Conservation (phyloP, 2,113 vertebrate species). For the Petrocephalus microphthalmus region DNA sequence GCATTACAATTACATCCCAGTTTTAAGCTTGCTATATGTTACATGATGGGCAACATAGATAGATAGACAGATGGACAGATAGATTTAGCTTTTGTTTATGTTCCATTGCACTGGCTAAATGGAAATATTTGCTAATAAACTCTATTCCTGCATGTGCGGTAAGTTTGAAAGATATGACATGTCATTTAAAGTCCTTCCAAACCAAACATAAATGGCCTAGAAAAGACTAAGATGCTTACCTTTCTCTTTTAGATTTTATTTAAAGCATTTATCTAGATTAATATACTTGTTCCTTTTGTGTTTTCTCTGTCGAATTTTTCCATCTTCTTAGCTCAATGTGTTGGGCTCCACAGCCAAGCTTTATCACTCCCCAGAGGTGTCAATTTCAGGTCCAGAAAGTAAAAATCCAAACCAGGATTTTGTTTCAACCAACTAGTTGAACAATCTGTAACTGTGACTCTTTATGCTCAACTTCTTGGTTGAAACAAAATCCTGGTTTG, state of each 20-base stretch:
- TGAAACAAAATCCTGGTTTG: no score
- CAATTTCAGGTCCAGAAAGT: no score
- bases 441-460: no score
- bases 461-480: no score
- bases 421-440: no score
- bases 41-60: background rate
- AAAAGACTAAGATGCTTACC: background rate
- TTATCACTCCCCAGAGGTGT: no score
- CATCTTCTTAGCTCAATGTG: background rate
- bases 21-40: background rate
- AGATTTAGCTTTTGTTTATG: background rate
- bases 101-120: background rate
- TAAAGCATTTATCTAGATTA: background rate
- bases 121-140: background rate
- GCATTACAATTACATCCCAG: background rate
- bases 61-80: background rate
- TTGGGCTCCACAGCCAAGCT: background rate
- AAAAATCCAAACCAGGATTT: no score
- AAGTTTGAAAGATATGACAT: background rate
- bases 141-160: background rate
- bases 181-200: background rate
- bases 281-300: background rate
- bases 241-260: background rate
- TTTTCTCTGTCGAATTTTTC: background rate
- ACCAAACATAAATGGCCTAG: background rate